phyloP scores from a whole-genome alignment of 1,140 invertebrate species.

The Eciton burchellii region DNA sequence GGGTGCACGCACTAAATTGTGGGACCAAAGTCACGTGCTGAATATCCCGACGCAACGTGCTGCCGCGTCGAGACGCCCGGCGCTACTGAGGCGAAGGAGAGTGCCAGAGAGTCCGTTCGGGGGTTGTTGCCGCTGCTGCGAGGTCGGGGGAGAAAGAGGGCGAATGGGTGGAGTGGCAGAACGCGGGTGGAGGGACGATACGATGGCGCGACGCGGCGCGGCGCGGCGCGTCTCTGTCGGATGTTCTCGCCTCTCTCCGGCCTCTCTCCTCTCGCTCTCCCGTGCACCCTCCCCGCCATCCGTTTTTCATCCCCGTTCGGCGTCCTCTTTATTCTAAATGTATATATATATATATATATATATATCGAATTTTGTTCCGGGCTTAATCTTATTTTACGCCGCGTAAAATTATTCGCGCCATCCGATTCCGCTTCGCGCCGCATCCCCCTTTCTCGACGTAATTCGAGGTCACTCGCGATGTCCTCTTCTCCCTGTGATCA shows the following conservation, averaged over 20 bases:
- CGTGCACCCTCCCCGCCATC: background rate
- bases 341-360: too few relatives aligned
- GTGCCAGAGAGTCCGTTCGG: constrained; percentile 59
- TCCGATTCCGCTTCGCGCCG: background rate
- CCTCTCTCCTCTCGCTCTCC: background rate
- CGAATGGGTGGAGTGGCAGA: background rate
- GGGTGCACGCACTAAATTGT: constrained; percentile 21
- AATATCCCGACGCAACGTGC: constrained; percentile 65
- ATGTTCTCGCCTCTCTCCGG: constrained; percentile 51
- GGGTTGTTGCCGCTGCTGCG: constrained; percentile 54
- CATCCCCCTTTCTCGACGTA: too few relatives aligned
- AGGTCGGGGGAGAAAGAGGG: constrained; percentile 17
- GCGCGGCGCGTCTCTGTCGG: constrained; percentile 41
- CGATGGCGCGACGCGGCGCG: background rate
- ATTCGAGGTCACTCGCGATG: background rate
- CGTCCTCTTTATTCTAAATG: constrained; percentile 21
- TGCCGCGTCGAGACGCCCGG: constrained; percentile 79
- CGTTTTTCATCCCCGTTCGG: background rate
- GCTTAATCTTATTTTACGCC: constrained; percentile 14
- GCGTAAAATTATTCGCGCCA: constrained; percentile 26
- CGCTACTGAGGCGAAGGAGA: constrained; percentile 77
- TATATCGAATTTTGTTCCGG: constrained; percentile 19
- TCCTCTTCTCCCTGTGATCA: background rate
- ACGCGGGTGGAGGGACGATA: background rate
- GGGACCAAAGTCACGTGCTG: constrained; percentile 12